A percentile compares a stretch with the other conserved stretches of the same genome.
These are phyloP conservation scores for Muntiacus muntjak DNA, from an alignment of 2,113 vertebrate species.

Conservation along the genomic window DNA sequence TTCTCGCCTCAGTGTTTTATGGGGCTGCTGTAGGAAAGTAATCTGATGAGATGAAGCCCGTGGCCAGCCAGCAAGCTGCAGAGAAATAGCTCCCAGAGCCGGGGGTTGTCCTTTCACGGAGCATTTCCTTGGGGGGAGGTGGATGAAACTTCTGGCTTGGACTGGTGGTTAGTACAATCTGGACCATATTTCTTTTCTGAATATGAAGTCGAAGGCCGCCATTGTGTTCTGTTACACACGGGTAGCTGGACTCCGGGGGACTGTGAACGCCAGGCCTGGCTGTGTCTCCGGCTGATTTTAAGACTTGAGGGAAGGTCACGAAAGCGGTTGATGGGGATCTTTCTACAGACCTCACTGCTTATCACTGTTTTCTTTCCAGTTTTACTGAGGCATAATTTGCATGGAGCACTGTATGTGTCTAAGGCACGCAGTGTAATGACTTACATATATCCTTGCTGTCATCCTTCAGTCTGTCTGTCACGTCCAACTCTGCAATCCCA, in stretches of 20 bases:
- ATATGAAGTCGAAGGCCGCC: neutral
- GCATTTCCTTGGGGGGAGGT: neutral
- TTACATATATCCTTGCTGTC: neutral
- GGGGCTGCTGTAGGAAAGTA: neutral
- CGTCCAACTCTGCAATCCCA: neutral
- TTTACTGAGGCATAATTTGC: neutral
- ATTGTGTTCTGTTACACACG: rapidly evolving
- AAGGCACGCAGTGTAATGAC: too few species aligned
- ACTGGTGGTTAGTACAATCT: neutral
- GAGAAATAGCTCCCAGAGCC: neutral
- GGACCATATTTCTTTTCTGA: neutral
- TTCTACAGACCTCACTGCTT: too few species aligned
- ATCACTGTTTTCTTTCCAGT: neutral
- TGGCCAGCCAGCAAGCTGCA: neutral
- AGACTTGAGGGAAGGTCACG: neutral
- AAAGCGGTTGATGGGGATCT: rapidly evolving
- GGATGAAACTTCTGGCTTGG: neutral
- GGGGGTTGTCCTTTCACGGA: neutral
- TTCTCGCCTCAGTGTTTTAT: neutral
- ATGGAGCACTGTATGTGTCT: rapidly evolving
- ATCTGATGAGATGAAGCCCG: neutral
- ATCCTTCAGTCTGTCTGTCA: rapidly evolving
- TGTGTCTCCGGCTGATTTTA: neutral
- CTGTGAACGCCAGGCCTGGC: too few species aligned
- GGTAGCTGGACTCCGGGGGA: neutral